phyloP scores from a whole-genome alignment of 2,113 vertebrate species.

The Archilochus colubris region DNA sequence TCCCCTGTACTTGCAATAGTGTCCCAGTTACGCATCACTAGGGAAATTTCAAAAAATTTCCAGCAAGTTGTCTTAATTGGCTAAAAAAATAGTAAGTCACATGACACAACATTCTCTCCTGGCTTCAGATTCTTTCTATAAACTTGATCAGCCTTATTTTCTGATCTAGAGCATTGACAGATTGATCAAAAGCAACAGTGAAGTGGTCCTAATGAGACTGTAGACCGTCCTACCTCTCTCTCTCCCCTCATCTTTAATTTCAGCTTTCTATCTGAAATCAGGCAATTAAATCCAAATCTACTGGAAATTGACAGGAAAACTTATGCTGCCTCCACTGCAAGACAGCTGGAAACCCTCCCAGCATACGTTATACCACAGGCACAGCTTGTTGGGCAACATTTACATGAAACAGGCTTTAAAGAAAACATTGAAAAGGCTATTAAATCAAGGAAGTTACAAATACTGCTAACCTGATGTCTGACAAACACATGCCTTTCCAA shows the following conservation, averaged over 20 bases:
- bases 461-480: not conserved
- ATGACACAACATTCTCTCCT: not conserved
- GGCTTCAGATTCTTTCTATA: not conserved
- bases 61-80: not conserved
- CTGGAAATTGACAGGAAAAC: not conserved
- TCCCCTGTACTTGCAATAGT: not conserved
- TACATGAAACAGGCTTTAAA: not conserved
- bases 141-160: not conserved
- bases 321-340: not conserved
- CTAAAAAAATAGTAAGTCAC: not conserved
- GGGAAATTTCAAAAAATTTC: constrained; percentile 28
- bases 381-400: not conserved
- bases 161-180: not conserved
- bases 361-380: not conserved
- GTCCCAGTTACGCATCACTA: not conserved
- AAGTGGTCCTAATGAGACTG: not conserved
- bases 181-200: not conserved
- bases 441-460: not conserved
- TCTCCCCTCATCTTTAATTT: not conserved
- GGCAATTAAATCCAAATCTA: not conserved
- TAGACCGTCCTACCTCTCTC: not conserved
- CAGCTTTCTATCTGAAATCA: constrained; percentile 2
- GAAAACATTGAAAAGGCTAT: not conserved
- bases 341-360: not conserved
- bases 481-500: not conserved